A percentile compares a stretch with the other conserved stretches of the same genome.
Evolutionary conservation across 2,888 invertebrate species (phyloP).

Genomic region (Chloroclysta siterata): DNA sequence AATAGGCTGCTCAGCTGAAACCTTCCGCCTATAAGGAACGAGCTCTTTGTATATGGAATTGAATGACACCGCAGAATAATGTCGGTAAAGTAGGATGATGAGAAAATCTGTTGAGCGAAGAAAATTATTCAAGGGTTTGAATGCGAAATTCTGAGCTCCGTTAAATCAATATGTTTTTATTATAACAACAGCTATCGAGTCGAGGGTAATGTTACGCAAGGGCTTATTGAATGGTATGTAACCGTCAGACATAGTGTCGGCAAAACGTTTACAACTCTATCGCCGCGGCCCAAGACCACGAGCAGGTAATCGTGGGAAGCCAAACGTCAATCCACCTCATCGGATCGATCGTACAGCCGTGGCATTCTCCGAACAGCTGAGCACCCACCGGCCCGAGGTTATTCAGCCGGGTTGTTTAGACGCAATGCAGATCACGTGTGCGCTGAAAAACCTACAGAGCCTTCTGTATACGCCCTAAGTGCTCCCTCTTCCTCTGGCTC

Average conservation of each 20-base stretch:
- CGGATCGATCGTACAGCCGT: conserved; percentile 73
- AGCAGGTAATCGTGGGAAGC: conserved; percentile 30
- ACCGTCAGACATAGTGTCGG: conserved; percentile 10
- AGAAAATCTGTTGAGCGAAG: conserved; percentile 3
- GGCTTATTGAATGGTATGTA: conserved; percentile 15
- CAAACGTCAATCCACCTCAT: conserved; percentile 58
- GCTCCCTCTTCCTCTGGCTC: conserved; percentile 49
- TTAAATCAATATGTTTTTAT: neutral
- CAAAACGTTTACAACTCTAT: conserved; percentile 28
- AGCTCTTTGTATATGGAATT: conserved; percentile 25
- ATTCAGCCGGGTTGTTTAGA: conserved; percentile 82
- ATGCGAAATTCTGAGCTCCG: neutral
- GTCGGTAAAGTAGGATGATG: conserved; percentile 3
- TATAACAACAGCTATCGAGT: neutral
- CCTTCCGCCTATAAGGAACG: conserved; percentile 21
- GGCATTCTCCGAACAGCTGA: conserved; percentile 76
- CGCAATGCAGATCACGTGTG: conserved; percentile 85
- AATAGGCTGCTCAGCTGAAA: conserved; percentile 17
- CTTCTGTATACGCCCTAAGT: conserved; percentile 72
- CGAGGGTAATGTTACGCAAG: conserved; percentile 3
- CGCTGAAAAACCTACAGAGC: conserved; percentile 69
- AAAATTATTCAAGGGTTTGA: conserved; percentile 2
- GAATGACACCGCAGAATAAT: conserved; percentile 22
- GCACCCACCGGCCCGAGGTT: conserved; percentile 65
- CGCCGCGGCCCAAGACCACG: conserved; percentile 19